Evolutionary conservation across 2,113 vertebrate genomes (phyloP).

Genomic region (Kobus ellipsiprymnus): DNA sequence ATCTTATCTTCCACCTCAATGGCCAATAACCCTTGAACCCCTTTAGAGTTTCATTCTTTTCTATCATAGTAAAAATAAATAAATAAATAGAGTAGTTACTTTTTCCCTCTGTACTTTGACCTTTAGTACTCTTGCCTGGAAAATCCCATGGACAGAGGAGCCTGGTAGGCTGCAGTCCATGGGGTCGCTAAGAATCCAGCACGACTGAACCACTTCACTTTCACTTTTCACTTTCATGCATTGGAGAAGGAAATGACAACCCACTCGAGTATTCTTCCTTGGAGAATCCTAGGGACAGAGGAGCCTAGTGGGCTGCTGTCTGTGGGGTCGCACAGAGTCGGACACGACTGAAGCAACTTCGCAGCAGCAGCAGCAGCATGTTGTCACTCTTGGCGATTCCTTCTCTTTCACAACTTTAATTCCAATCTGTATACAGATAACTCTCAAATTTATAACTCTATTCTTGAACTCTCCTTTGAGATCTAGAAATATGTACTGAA

Average conservation of each 20-base stretch:
- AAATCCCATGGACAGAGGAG: too few species aligned
- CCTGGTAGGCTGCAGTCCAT: too few species aligned
- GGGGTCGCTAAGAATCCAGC: too few species aligned
- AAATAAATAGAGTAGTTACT: background rate
- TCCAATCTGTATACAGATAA: background rate
- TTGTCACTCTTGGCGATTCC: background rate
- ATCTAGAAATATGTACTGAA: background rate
- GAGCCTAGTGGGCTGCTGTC: too few species aligned
- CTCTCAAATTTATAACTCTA: background rate
- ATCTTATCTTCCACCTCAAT: background rate
- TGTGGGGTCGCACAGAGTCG: too few species aligned
- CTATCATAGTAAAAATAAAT: background rate
- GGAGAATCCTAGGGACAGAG: too few species aligned
- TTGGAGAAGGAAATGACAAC: too few species aligned
- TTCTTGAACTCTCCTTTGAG: background rate
- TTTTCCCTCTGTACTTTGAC: accelerated
- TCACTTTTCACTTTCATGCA: too few species aligned
- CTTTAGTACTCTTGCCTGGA: background rate
- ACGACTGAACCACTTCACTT: too few species aligned
- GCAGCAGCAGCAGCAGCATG: too few species aligned
- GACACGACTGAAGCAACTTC: too few species aligned
- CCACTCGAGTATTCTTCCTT: too few species aligned
- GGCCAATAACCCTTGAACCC: background rate
- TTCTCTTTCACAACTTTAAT: background rate
- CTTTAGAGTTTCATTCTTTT: background rate